Evolutionary conservation across 1,140 invertebrate genomes (phyloP).

Genomic region (Pissodes strobi): DNA sequence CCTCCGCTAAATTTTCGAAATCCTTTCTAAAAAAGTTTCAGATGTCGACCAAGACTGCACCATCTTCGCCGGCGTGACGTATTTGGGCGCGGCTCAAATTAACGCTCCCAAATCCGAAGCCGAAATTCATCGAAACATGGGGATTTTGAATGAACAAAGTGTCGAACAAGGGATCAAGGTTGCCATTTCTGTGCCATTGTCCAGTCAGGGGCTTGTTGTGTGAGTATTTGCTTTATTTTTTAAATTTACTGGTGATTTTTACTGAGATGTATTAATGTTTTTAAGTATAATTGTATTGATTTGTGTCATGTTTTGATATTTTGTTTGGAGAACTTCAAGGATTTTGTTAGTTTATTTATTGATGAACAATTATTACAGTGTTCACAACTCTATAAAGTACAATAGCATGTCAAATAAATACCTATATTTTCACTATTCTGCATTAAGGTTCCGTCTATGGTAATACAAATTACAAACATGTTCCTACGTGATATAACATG

Average conservation of each 20-base stretch:
- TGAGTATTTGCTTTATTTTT: slow-evolving; percentile 57
- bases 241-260: background rate
- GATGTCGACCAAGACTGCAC: slow-evolving; percentile 86
- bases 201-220: slow-evolving; percentile 82
- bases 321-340: too few species aligned
- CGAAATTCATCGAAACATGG: slow-evolving; percentile 96
- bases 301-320: too few species aligned
- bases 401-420: too few species aligned
- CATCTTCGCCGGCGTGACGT: slow-evolving; percentile 91
- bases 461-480: too few species aligned
- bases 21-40: slow-evolving; percentile 59
- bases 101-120: slow-evolving; percentile 90
- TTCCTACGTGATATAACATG: too few species aligned
- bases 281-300: too few species aligned
- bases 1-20: slow-evolving; percentile 15
- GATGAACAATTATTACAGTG: too few species aligned
- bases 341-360: too few species aligned
- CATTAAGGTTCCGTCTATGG: too few species aligned
- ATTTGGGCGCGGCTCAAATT: slow-evolving; percentile 90
- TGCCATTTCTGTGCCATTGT: slow-evolving; percentile 88
- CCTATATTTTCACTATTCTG: too few species aligned
- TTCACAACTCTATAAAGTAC: too few species aligned
- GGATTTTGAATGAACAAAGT: slow-evolving; percentile 77
- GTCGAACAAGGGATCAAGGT: slow-evolving; percentile 83
- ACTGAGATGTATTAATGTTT: background rate